phyloP scores from a whole-genome alignment of 2,113 vertebrate genomes.

The Epinephelus moara region DNA sequence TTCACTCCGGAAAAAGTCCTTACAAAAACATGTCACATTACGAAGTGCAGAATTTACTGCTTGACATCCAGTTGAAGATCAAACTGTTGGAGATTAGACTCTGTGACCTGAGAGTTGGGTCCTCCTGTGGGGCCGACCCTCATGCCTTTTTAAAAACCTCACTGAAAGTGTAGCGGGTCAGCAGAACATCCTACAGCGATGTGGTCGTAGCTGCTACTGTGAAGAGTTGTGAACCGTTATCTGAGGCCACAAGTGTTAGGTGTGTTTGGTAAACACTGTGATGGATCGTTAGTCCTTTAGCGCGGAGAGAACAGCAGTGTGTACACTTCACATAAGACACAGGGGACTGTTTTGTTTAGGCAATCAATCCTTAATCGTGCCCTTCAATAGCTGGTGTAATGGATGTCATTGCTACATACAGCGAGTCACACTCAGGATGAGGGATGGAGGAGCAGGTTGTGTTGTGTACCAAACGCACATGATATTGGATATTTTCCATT shows the following conservation, averaged over 20 bases:
- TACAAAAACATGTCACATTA: background rate
- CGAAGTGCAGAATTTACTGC: background rate
- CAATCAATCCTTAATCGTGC: background rate
- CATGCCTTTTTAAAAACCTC: background rate
- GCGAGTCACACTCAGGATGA: background rate
- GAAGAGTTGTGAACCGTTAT: background rate
- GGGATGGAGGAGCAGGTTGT: background rate
- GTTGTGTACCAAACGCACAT: background rate
- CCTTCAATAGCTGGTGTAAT: background rate
- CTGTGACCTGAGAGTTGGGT: background rate
- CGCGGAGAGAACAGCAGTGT: background rate
- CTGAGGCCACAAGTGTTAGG: background rate
- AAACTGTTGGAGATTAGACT: conserved; percentile 2
- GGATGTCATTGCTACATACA: background rate
- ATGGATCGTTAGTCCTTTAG: background rate
- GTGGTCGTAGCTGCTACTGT: background rate
- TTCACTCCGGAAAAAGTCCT: background rate
- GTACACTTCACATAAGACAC: background rate
- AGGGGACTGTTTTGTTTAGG: background rate
- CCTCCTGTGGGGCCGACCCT: conserved; percentile 5
- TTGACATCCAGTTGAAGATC: conserved; percentile 15
- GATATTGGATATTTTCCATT: background rate
- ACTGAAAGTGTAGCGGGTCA: background rate
- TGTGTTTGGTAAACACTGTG: conserved; percentile 7
- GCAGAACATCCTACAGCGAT: background rate